Conservation (phyloP, 2,888 invertebrate genomes). For the Nomada fabriciana region DNA sequence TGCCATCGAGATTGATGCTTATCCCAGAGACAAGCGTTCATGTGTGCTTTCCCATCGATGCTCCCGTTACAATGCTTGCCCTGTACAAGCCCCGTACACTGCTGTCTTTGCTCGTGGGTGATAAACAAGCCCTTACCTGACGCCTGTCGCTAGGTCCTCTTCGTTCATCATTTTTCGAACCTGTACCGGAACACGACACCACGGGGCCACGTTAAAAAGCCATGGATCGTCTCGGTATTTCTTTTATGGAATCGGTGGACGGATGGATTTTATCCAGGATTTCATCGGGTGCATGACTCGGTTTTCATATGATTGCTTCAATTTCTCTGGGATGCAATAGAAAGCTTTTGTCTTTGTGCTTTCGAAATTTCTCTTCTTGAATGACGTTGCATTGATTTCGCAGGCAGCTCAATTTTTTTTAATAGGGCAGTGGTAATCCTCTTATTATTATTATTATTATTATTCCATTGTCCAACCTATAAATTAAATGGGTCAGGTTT, state of each 20-base stretch:
- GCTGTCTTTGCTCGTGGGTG: conserved; percentile 56
- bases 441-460: too few relatives aligned
- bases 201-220: conserved; percentile 12
- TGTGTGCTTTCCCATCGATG: conserved; percentile 53
- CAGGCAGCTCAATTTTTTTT: too few relatives aligned
- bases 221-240: not conserved
- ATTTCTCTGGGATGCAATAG: too few relatives aligned
- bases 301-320: too few relatives aligned
- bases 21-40: conserved; percentile 37
- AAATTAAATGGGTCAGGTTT: too few relatives aligned
- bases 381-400: too few relatives aligned
- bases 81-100: conserved; percentile 56
- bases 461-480: too few relatives aligned
- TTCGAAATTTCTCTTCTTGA: too few relatives aligned
- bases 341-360: too few relatives aligned
- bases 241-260: not conserved
- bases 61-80: conserved; percentile 60
- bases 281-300: too few relatives aligned
- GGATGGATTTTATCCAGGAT: too few relatives aligned
- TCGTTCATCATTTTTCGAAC: conserved; percentile 38
- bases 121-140: conserved; percentile 58
- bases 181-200: conserved; percentile 43
- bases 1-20: conserved; percentile 45
- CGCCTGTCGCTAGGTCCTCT: conserved; percentile 28
- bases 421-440: too few relatives aligned